These are phyloP conservation scores for Stramonita haemastoma DNA, from an alignment of 2,888 invertebrate species.

Conservation along the genomic window DNA sequence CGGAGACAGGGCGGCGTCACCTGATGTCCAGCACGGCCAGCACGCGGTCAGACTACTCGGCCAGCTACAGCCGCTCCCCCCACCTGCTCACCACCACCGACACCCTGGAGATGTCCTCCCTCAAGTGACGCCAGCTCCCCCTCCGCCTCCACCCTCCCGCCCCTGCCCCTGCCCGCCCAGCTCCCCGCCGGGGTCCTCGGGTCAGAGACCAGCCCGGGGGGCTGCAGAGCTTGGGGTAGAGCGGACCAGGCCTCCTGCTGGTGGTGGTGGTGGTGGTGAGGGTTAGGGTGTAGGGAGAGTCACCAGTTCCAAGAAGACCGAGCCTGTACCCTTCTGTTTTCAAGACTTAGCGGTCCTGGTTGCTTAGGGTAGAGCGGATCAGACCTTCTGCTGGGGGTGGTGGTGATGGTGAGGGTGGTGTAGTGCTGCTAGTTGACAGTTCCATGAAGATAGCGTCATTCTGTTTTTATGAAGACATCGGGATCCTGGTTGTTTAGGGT, in stretches of 20 bases:
- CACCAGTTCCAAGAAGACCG: too few species aligned
- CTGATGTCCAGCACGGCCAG: conserved; percentile 60
- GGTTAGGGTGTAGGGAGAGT: not conserved
- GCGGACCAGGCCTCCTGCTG: not conserved
- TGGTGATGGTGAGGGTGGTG: too few species aligned
- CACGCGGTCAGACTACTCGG: conserved; percentile 55
- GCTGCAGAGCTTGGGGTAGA: not conserved
- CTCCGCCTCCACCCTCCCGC: not conserved
- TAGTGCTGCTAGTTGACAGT: too few species aligned
- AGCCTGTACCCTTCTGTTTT: too few species aligned
- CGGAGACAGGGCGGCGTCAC: conserved; percentile 51
- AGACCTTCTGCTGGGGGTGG: too few species aligned
- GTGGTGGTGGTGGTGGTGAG: too few species aligned
- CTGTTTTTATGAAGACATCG: too few species aligned
- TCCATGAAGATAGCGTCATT: too few species aligned
- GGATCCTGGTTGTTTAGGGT: too few species aligned
- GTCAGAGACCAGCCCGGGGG: not conserved
- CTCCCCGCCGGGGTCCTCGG: not conserved
- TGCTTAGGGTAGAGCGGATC: too few species aligned
- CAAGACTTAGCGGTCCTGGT: too few species aligned
- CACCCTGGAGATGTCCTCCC: conserved; percentile 50
- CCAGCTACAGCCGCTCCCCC: conserved; percentile 49
- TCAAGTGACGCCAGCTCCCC: conserved; percentile 39
- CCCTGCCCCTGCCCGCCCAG: not conserved
- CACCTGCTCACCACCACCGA: conserved; percentile 49